Base-by-base conservation (phyloP, 2,888 invertebrate genomes). In the Heteropelma amictum region DNA sequence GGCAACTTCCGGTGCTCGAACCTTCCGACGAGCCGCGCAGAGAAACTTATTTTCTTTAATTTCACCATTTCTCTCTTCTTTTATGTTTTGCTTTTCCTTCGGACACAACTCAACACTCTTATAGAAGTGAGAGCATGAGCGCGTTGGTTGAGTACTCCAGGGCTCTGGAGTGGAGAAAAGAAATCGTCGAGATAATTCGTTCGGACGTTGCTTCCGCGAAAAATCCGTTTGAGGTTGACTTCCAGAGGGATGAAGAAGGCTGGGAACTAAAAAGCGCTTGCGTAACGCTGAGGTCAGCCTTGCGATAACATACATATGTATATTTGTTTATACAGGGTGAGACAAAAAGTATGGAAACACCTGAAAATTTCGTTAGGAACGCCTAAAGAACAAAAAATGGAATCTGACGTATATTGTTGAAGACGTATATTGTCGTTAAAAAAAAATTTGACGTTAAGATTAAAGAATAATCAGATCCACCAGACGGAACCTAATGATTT, bases 141-240 rank as follows among this genome's bases (percentile, higher is more conserved):
- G n/a, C n/a, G n/a, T 63, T 14, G 30, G 49, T 28, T 45, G 60
- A 60, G 60, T 64, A 51, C 33, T 58, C 33, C 58, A 23, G 28
- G 56, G 71, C 49, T 71, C 35, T 12, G 12, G 30, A 21, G 38
- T 40, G 28, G 53, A 58, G 71, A 26, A 49, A 71, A 71, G 54
- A 71, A 71, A 73, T 70, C 49, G 72, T 49, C 30, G 73, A 72
- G 71, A 74, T 73, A 76, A 73, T 76, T 76, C 70, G 77, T 54
- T 64, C 42, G 67, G 74, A 77, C 77, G 64, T 72, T 68, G 58
- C 68, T 64, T 58, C 35, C 33, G 67, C 45, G 69, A 71, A 65
- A 54, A 65, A 74, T 65, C 54, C 58, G 51, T 56, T 30, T 28
- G 45, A 33, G 26, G 49, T 49, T 23, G 45, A 17, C 19, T 19